phyloP scores from a whole-genome alignment of 2,113 vertebrate genomes.

The Tretioscincus oriximinensis region DNA sequence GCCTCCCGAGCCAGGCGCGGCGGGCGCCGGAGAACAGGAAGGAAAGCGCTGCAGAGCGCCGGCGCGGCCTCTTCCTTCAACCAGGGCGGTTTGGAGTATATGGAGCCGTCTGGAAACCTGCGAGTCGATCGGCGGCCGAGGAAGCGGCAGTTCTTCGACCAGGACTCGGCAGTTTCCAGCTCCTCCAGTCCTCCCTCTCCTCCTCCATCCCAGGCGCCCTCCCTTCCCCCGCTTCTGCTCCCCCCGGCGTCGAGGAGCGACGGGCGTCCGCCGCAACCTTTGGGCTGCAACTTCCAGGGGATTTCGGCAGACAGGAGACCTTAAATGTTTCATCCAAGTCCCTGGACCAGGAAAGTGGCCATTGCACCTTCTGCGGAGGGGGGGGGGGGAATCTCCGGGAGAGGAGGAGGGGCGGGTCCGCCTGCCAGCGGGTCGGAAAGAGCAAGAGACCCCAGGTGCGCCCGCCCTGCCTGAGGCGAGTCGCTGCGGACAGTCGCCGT shows the following conservation, averaged over 20 bases:
- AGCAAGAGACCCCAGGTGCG: not conserved
- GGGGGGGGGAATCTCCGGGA: conserved; percentile 1
- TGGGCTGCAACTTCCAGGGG: conserved; percentile 48
- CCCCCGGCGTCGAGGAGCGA: conserved; percentile 4
- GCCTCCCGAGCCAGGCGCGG: conserved; percentile 29
- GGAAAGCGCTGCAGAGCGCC: no score
- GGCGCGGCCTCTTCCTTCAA: conserved; percentile 33
- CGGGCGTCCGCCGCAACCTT: conserved; percentile 20
- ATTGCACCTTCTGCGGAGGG: conserved; percentile 47
- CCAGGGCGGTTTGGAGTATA: no score
- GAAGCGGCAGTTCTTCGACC: conserved; percentile 10
- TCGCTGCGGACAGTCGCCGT: not conserved
- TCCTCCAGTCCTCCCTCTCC: conserved; percentile 36
- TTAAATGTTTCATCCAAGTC: conserved; percentile 60
- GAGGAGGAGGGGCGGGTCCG: conserved; percentile 1
- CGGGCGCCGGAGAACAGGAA: no score
- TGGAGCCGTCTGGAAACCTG: no score
- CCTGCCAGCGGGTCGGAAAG: not conserved
- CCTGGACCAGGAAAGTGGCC: conserved; percentile 44
- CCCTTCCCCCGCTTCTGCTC: not conserved
- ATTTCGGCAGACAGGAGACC: conserved; percentile 19
- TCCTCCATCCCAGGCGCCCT: no score
- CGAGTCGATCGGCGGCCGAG: not conserved
- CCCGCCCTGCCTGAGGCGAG: conserved; percentile 1
- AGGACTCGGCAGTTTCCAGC: not conserved